Evolutionary conservation across 2,797 vertebrate genomes (phyloP), one percentile per base, ranked within the genome.

Genomic region (Cebuella pygmaea): DNA sequence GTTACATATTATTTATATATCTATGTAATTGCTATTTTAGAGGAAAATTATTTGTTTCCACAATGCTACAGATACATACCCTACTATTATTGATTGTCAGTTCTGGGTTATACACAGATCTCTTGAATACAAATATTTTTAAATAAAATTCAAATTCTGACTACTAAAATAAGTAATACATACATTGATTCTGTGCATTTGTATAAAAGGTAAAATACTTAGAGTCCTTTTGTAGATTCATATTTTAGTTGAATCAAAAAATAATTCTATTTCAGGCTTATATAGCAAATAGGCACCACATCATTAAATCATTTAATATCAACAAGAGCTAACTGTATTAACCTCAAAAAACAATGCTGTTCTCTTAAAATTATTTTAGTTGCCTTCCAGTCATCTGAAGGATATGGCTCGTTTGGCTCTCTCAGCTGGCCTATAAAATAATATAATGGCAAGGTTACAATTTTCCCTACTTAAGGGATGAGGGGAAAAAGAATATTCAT

Each of bases 401-500:
- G 50, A n/a, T 55, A 81, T 50, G 39, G 27, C 5, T 44, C 10
- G 83, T 86, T 93, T 97, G 57, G 57, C 72, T 95, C 33, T 84
- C 27, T 84, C 22, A 59, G 41, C 8, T 86, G 12, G 36, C 10
- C 27, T 70, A 48, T 46, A 93, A 79, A 61, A 95, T 57, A 96
- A 93, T 90, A 74, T 48, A 93, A 83, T 95, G 93, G 90, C 88
- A 94, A 85, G 17, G 41, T 82, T 80, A 96, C 90, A 95, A 92
- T 2, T 94, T 94, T 88, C 55, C 13, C 44, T 88, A 96, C 97
- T 98, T 96, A 94, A 96, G 74, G 64, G 88, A 88, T 81, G 27
- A 80, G 67, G 24, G 70, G 85, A 41, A 94, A 80, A 81, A 87
- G 6, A 30, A 57, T 59, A 96, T 97, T 92, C 19, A 98, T 97